Evolutionary conservation across 1,140 invertebrate species (phyloP), one percentile per base, ranked within the genome.

Genomic region (Euwallacea fornicatus): DNA sequence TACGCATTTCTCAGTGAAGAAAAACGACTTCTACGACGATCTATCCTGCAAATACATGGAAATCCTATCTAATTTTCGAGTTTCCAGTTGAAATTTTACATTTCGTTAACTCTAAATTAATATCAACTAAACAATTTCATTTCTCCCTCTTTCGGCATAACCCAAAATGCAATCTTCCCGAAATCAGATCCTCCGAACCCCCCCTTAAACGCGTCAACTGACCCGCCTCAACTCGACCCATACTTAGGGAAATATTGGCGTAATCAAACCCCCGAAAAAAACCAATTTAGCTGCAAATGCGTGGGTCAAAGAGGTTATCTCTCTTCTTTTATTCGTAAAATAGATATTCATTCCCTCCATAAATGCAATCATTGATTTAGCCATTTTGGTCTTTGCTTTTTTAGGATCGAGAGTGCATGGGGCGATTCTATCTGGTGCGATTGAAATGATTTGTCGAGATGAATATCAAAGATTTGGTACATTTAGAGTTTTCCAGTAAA

Each of bases 311-410:
- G 53, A 66, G 65, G 65, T 66, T 58, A 66, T 66, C 65, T 41
- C 11, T 58, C 43, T 42, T 11, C 46, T 58, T 66, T 56, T 66
- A 66, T 66, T 58, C 65, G 65, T 43, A 66, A 56, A 66, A 64
- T 66, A 66, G 65, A 66, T 66, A 66, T 66, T 66, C 65, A 66
- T 66, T 66, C 65, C 65, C 65, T 56, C 7, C 55, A 66, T 66
- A 42, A 56, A 66, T 58, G 65, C 53, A 58, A 66, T 66, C 65
- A 66, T 66, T 66, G 65, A 66, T 66, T 66, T 66, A 41, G 65
- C 43, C 65, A 58, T 66, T 66, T 66, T 66, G 65, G 42, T 66
- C 63, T 56, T 66, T 66, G 53, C 53, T 66, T 66, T 66, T 66
- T 66, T 56, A 13, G 42, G 44, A 10, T 58, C 9, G 9, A 47